A percentile compares a stretch with the other conserved stretches of the same genome.
Evolutionary conservation across 2,888 invertebrate species (phyloP).

Genomic region (Lepidocyrtoides sp.): DNA sequence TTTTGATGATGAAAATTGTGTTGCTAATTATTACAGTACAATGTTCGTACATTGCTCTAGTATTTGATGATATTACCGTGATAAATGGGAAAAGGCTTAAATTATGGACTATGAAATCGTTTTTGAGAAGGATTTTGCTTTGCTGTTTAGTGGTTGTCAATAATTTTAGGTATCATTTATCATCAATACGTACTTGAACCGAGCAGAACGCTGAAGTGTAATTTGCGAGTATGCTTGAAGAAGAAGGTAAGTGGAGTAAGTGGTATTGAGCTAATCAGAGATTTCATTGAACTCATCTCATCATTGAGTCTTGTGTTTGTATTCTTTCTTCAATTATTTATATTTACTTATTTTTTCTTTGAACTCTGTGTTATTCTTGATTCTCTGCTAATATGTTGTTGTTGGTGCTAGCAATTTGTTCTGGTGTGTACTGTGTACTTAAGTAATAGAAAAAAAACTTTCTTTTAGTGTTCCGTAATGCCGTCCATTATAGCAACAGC

Average conservation of each 20-base stretch:
- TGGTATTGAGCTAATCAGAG: conserved; percentile 32
- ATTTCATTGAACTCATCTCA: conserved; percentile 59
- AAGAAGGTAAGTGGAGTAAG: neutral
- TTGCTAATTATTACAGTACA: neutral
- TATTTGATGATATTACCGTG: neutral
- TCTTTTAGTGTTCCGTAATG: neutral
- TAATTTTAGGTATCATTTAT: neutral
- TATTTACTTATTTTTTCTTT: conserved; percentile 49
- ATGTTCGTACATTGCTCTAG: too few species aligned
- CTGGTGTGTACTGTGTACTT: neutral
- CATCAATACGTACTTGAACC: neutral
- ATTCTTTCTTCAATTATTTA: conserved; percentile 4
- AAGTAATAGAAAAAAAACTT: conserved; percentile 2
- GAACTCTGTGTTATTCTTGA: conserved; percentile 5
- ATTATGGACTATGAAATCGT: conserved; percentile 18
- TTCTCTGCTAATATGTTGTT: neutral
- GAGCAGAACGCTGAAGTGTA: neutral
- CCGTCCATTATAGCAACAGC: neutral
- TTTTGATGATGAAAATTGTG: conserved; percentile 2
- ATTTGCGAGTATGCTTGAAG: neutral
- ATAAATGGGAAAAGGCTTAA: neutral
- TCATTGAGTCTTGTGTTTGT: neutral
- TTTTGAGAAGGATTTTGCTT: neutral
- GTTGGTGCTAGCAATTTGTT: neutral
- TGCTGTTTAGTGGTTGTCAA: neutral